Percentiles rank a stretch among this genome's conserved stretches.
These are phyloP conservation scores for Sinella curviseta DNA, from an alignment of 1,140 invertebrate genomes.

Conservation along the genomic window DNA sequence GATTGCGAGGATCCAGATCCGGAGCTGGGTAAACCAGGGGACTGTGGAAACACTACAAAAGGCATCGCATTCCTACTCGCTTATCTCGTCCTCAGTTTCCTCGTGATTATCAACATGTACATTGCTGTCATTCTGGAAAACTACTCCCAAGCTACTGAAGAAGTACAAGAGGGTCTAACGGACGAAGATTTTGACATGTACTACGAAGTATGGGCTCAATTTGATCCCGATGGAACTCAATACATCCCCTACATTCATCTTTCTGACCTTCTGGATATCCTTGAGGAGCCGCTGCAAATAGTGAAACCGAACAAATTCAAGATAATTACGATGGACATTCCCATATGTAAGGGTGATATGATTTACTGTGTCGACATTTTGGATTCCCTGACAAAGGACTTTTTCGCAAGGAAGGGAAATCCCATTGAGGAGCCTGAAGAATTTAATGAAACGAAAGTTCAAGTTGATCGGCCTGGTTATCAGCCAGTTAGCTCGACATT, in stretches of 20 bases:
- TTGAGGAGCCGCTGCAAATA: constrained; percentile 90
- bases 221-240: constrained; percentile 95
- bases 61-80: constrained; percentile 92
- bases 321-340: constrained; percentile 97
- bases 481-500: constrained; percentile 91
- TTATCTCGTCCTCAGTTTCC: constrained; percentile 95
- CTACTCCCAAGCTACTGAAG: constrained; percentile 95
- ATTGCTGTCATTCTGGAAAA: constrained; percentile 99
- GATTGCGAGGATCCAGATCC: constrained; percentile 84
- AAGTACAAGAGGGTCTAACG: constrained; percentile 92
- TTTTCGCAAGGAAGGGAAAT: constrained; percentile 91
- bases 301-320: constrained; percentile 98
- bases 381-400: constrained; percentile 91
- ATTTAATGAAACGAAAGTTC: constrained; percentile 68
- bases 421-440: constrained; percentile 84
- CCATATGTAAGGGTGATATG: constrained; percentile 93
- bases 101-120: constrained; percentile 99
- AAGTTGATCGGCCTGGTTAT: constrained; percentile 81
- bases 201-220: constrained; percentile 91
- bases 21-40: constrained; percentile 75
- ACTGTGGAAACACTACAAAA: constrained; percentile 88
- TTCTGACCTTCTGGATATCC: constrained; percentile 85
- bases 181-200: constrained; percentile 99
- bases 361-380: constrained; percentile 97
- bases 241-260: constrained; percentile 89